A percentile compares a stretch with the other conserved stretches of the same genome.
These are phyloP conservation scores for Vombatus ursinus DNA, from an alignment of 2,113 vertebrate species.

Conservation along the genomic window DNA sequence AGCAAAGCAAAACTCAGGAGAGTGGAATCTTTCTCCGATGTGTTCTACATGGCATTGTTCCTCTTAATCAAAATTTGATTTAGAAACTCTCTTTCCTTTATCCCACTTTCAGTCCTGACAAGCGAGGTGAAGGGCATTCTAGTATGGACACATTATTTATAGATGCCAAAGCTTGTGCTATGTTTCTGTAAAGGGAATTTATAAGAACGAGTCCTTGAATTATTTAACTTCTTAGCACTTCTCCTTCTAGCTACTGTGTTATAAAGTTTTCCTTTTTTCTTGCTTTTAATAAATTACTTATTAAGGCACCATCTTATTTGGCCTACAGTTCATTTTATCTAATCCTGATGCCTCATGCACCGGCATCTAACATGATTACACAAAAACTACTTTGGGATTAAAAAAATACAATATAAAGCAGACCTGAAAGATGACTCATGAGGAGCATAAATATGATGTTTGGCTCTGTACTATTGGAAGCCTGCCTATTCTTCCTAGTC, in stretches of 20 bases:
- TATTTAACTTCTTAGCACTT: constrained; percentile 21
- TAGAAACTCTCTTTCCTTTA: not conserved
- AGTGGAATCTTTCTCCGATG: not conserved
- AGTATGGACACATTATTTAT: not conserved
- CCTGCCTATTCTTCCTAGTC: not conserved
- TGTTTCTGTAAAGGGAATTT: constrained; percentile 39
- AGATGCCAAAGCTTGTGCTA: constrained; percentile 7
- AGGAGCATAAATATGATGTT: not conserved
- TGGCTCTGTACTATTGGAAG: not conserved
- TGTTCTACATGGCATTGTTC: not conserved
- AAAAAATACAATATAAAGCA: not conserved
- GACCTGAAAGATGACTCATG: not conserved
- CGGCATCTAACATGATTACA: not conserved
- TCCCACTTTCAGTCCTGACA: constrained; percentile 13
- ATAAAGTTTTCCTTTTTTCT: constrained; percentile 31
- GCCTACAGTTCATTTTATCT: not conserved
- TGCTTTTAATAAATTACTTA: constrained; percentile 70
- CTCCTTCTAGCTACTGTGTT: constrained; percentile 51
- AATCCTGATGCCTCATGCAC: not conserved
- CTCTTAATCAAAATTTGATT: constrained; percentile 30
- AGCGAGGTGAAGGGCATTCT: not conserved
- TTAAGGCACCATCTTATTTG: constrained; percentile 48
- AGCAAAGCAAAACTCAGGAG: not conserved
- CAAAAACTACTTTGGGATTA: not conserved
- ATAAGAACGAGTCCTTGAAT: constrained; percentile 35